phyloP scores from a whole-genome alignment of 2,888 invertebrate genomes.

The Tetramorium bicarinatum region DNA sequence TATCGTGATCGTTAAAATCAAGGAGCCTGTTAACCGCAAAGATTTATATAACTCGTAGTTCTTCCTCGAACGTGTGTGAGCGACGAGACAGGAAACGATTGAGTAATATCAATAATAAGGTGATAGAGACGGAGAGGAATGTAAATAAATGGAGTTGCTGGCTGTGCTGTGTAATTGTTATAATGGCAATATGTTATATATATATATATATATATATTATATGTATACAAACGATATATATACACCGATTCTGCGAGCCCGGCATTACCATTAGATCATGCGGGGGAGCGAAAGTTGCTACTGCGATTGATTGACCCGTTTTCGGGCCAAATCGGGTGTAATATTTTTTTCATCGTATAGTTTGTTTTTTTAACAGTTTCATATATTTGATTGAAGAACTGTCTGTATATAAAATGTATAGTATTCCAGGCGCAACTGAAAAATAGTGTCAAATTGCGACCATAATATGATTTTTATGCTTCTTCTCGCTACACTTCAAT shows the following conservation, averaged over 20 bases:
- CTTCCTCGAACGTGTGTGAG: conserved; percentile 71
- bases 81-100: conserved; percentile 40
- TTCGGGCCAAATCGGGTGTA: background rate
- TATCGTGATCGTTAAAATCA: conserved; percentile 65
- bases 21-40: conserved; percentile 71
- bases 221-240: conserved; percentile 50
- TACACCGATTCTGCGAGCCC: conserved; percentile 46
- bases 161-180: conserved; percentile 74
- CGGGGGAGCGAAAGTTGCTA: conserved; percentile 47
- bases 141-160: conserved; percentile 73
- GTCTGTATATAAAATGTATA: background rate
- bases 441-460: background rate
- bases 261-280: conserved; percentile 39
- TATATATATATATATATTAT: conserved; percentile 46
- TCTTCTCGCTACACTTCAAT: background rate
- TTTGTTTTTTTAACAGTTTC: background rate
- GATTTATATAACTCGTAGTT: conserved; percentile 70
- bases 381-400: background rate
- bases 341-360: background rate
- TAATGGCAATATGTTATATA: conserved; percentile 66
- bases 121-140: conserved; percentile 43
- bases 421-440: background rate
- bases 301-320: conserved; percentile 39
- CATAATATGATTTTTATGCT: background rate
- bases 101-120: conserved; percentile 58